Evolutionary conservation across 2,113 vertebrate genomes (phyloP).

Genomic region (Edolisoma coerulescens): DNA sequence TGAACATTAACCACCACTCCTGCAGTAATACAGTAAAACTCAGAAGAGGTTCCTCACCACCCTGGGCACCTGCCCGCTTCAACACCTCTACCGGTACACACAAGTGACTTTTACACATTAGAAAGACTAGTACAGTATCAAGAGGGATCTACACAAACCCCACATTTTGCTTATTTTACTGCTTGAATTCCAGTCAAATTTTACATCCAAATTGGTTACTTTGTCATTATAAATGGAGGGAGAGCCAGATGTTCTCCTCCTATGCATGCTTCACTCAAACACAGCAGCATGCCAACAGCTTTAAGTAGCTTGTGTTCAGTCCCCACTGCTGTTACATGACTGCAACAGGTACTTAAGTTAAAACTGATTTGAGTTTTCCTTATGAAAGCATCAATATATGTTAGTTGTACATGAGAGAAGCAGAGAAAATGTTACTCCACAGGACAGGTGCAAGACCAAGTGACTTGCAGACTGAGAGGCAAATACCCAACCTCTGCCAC

Average conservation of each 20-base stretch:
- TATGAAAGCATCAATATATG: neutral
- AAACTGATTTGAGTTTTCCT: neutral
- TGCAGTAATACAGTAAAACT: neutral
- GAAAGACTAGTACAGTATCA: neutral
- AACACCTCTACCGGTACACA: neutral
- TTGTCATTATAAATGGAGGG: neutral
- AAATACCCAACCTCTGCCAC: neutral
- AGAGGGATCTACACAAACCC: neutral
- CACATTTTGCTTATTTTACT: neutral
- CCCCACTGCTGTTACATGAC: neutral
- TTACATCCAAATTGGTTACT: neutral
- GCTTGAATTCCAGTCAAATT: neutral
- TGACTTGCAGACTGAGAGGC: neutral
- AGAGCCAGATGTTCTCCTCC: neutral
- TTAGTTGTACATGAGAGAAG: neutral
- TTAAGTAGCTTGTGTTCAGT: neutral
- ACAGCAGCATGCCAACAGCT: neutral
- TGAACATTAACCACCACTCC: neutral
- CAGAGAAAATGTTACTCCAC: neutral
- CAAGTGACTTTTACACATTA: neutral
- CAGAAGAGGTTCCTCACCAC: neutral
- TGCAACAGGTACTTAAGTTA: neutral
- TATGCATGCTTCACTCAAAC: neutral
- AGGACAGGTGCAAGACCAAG: neutral
- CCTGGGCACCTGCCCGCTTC: neutral